phyloP scores from a whole-genome alignment of 2,888 invertebrate species.

The Ischnus inquisitorius region DNA sequence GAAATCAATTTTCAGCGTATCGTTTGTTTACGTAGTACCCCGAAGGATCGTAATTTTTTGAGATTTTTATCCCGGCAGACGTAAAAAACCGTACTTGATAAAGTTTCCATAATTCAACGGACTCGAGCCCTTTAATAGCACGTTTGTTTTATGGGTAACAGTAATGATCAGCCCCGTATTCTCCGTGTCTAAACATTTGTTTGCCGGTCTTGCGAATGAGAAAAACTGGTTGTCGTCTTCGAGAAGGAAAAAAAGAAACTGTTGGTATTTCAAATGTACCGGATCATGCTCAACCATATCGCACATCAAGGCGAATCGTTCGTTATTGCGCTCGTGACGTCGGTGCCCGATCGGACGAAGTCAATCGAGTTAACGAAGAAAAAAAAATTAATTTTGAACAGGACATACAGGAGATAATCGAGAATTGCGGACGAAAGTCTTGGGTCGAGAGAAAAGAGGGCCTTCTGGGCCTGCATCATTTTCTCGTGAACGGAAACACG shows the following conservation, averaged over 20 bases:
- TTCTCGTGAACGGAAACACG: constrained; percentile 90
- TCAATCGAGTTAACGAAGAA: background rate
- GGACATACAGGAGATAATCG: constrained; percentile 94
- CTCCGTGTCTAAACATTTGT: background rate
- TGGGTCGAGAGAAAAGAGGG: constrained; percentile 99
- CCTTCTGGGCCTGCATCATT: constrained; percentile 91
- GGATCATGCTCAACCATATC: background rate
- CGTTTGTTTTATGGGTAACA: too few relatives aligned
- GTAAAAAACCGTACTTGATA: too few relatives aligned
- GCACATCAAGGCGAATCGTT: constrained; percentile 3
- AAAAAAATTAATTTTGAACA: constrained; percentile 83
- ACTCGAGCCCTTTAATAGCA: too few relatives aligned
- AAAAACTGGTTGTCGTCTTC: background rate
- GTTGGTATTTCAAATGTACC: background rate
- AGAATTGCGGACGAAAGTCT: constrained; percentile 94
- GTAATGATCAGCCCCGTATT: too few relatives aligned
- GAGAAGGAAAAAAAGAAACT: background rate
- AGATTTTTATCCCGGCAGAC: too few relatives aligned
- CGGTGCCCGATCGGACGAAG: background rate
- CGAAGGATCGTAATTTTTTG: background rate
- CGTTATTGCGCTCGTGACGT: background rate
- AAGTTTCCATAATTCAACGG: too few relatives aligned
- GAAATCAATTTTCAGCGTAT: background rate
- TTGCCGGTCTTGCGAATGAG: background rate
- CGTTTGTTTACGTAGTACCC: too few relatives aligned